Evolutionary conservation across 2,888 invertebrate species (phyloP).

Genomic region (Ichneumon xanthorius): DNA sequence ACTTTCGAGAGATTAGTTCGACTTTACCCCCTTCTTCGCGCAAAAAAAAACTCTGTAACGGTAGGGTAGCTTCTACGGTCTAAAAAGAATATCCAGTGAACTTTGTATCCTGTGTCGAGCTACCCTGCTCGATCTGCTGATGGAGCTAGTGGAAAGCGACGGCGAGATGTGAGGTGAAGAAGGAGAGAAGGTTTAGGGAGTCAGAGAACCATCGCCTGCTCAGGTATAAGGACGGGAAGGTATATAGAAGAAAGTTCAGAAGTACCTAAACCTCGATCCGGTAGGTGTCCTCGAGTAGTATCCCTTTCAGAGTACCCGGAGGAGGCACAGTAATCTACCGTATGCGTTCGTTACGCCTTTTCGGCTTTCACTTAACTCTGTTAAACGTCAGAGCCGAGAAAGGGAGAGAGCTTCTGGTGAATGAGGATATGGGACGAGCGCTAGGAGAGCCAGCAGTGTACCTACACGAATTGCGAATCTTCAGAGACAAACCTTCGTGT

Average conservation of each 20-base stretch:
- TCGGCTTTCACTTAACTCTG: constrained; percentile 42
- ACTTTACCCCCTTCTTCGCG: constrained; percentile 58
- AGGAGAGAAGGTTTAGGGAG: constrained; percentile 15
- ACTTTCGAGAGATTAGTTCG: constrained; percentile 71
- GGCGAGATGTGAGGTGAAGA: constrained; percentile 10
- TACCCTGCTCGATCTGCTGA: constrained; percentile 38
- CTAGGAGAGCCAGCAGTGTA: constrained; percentile 49
- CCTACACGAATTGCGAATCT: constrained; percentile 60
- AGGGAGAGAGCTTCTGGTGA: constrained; percentile 23
- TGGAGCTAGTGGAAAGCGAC: constrained; percentile 27
- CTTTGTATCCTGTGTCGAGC: constrained; percentile 49
- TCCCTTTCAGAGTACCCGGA: constrained; percentile 1
- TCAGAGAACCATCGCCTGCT: background rate
- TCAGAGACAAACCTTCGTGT: constrained; percentile 45
- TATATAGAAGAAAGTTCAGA: constrained; percentile 7
- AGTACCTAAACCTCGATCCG: constrained; percentile 2
- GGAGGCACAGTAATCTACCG: background rate
- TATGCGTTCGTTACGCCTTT: constrained; percentile 32
- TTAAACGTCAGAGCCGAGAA: constrained; percentile 16
- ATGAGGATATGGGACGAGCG: constrained; percentile 17
- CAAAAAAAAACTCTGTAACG: constrained; percentile 28
- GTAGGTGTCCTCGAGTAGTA: background rate
- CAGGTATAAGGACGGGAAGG: background rate
- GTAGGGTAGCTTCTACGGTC: constrained; percentile 11
- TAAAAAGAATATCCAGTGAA: constrained; percentile 62